Evolutionary conservation across 1,140 invertebrate genomes (phyloP).

Genomic region (Eueides isabella): DNA sequence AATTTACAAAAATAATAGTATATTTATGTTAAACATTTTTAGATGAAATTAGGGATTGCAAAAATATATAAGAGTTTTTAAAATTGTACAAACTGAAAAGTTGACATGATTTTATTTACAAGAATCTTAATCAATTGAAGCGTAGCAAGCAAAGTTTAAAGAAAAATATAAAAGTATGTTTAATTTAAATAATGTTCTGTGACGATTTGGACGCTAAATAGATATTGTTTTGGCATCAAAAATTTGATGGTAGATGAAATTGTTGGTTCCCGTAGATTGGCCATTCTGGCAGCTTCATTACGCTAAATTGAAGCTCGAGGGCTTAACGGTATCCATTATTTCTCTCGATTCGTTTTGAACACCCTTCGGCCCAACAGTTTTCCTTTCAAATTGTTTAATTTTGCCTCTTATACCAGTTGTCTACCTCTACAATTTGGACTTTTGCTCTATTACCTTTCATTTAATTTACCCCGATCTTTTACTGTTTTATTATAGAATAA

Average conservation of each 20-base stretch:
- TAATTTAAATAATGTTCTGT: slow-evolving; percentile 15
- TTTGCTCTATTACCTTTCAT: slow-evolving; percentile 29
- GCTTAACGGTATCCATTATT: slow-evolving; percentile 58
- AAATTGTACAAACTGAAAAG: too few relatives aligned
- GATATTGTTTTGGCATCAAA: slow-evolving; percentile 35
- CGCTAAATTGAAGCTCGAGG: slow-evolving; percentile 44
- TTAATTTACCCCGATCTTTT: slow-evolving; percentile 26
- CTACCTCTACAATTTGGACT: slow-evolving; percentile 7
- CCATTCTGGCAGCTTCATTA: slow-evolving; percentile 62
- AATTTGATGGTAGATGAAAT: slow-evolving; percentile 45
- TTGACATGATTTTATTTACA: neutral
- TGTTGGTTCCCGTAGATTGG: slow-evolving; percentile 48
- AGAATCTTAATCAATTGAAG: slow-evolving; percentile 20
- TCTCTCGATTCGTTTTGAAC: slow-evolving; percentile 45
- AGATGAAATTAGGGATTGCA: too few relatives aligned
- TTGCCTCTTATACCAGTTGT: slow-evolving; percentile 6
- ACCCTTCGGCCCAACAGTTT: slow-evolving; percentile 25
- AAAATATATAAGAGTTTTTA: too few relatives aligned
- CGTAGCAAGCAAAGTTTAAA: slow-evolving; percentile 4
- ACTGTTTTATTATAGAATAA: neutral
- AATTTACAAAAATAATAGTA: too few relatives aligned
- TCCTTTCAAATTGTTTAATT: slow-evolving; percentile 40
- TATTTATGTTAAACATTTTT: too few relatives aligned
- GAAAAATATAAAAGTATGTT: slow-evolving; percentile 17
- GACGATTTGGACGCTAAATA: slow-evolving; percentile 22